Conservation (phyloP, 2,113 vertebrate species). For the Silurus meridionalis region DNA sequence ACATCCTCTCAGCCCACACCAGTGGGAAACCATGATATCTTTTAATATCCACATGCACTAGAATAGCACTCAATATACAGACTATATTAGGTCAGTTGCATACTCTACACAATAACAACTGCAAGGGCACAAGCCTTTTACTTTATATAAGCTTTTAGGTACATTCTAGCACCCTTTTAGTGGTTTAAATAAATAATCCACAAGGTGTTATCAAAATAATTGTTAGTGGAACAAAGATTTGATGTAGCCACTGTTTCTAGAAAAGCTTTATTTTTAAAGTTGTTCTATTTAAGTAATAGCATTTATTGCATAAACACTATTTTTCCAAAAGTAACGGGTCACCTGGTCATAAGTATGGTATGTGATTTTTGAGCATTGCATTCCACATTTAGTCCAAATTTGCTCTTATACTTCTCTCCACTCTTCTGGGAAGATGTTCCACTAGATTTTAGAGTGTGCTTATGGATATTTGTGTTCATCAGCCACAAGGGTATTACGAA, state of each 20-base stretch:
- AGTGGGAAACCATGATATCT: not conserved
- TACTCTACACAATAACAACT: not conserved
- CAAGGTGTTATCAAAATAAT: not conserved
- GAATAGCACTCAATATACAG: not conserved
- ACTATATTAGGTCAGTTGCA: not conserved
- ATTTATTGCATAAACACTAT: too few relatives aligned
- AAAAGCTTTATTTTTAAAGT: not conserved
- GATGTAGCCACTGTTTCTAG: not conserved
- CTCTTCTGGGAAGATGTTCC: too few relatives aligned
- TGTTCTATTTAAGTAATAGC: not conserved
- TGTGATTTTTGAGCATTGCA: too few relatives aligned
- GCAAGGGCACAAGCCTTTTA: not conserved
- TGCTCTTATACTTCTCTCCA: too few relatives aligned
- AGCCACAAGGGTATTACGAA: too few relatives aligned
- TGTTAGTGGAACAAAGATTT: not conserved
- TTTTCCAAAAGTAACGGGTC: too few relatives aligned
- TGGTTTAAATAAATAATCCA: not conserved
- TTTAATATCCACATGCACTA: slow-evolving; percentile 23
- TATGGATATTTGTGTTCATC: too few relatives aligned
- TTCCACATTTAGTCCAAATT: too few relatives aligned
- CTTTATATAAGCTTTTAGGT: not conserved
- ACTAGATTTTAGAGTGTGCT: too few relatives aligned
- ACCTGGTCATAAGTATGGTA: too few relatives aligned
- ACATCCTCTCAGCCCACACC: slow-evolving; percentile 15
- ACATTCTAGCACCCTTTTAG: not conserved